Conservation (phyloP, 2,797 vertebrate species). For the Lacerta agilis region DNA sequence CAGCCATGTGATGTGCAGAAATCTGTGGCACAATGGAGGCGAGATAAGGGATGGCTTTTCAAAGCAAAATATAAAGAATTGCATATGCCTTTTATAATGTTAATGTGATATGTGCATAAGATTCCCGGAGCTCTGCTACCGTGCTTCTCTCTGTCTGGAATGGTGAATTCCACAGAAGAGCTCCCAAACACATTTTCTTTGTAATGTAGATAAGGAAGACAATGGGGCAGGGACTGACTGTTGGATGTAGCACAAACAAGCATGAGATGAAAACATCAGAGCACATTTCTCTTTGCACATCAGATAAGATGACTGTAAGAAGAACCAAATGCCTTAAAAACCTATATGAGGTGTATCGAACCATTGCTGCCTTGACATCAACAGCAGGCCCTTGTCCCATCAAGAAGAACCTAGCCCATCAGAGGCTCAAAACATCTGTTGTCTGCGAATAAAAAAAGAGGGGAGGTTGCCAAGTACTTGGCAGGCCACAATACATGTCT, state of each 20-base stretch:
- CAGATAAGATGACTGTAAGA: neutral
- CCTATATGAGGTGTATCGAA: neutral
- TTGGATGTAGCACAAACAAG: neutral
- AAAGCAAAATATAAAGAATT: conserved; percentile 20
- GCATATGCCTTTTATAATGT: conserved; percentile 30
- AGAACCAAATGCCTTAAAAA: neutral
- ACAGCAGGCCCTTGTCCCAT: neutral
- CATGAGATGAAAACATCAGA: neutral
- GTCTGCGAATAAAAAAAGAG: neutral
- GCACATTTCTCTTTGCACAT: neutral
- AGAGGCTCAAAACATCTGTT: neutral
- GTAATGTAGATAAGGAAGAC: conserved; percentile 17
- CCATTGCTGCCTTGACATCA: neutral
- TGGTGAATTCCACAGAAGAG: conserved; percentile 30
- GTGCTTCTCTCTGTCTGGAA: conserved; percentile 17
- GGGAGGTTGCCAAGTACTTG: neutral
- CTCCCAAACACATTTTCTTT: conserved; percentile 22
- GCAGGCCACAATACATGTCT: neutral
- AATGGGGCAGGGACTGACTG: neutral
- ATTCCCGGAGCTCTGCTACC: neutral
- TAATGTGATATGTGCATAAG: conserved; percentile 14
- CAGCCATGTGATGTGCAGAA: conserved; percentile 6
- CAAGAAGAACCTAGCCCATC: neutral
- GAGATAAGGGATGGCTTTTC: conserved; percentile 7
- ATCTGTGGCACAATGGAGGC: neutral